Conservation (phyloP, 2,888 invertebrate species). For the Tetranychus truncatus region DNA sequence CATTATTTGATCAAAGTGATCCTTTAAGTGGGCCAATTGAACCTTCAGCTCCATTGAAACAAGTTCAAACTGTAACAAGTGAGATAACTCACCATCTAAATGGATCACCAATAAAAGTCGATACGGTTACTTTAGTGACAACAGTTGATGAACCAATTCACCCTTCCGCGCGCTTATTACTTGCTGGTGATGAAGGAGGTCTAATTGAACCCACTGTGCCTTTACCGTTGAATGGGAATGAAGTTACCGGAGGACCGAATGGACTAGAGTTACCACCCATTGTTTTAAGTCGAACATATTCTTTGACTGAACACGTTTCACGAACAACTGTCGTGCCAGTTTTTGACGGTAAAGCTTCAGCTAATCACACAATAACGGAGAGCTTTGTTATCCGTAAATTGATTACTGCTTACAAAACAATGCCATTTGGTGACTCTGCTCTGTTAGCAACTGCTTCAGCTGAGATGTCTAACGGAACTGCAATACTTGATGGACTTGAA, state of each 20-base stretch:
- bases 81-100: conserved; percentile 27
- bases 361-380: conserved; percentile 58
- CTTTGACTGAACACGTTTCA: conserved; percentile 66
- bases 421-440: conserved; percentile 44
- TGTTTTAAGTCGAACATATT: conserved; percentile 62
- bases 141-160: conserved; percentile 25
- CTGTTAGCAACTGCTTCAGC: conserved; percentile 20
- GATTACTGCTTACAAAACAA: conserved; percentile 71
- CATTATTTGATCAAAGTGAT: not conserved
- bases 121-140: conserved; percentile 28
- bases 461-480: conserved; percentile 12
- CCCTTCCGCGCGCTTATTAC: conserved; percentile 12
- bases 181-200: not conserved
- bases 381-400: conserved; percentile 68
- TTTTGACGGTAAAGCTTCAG: conserved; percentile 51
- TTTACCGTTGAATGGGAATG: conserved; percentile 18
- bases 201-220: conserved; percentile 18
- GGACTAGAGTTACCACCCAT: conserved; percentile 49
- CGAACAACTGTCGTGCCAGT: conserved; percentile 76
- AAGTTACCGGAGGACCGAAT: conserved; percentile 17
- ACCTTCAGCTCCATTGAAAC: not conserved
- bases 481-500: not conserved
- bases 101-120: conserved; percentile 26
- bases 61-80: conserved; percentile 25
- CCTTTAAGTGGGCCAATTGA: not conserved